phyloP scores from a whole-genome alignment of 2,113 vertebrate genomes.

The Spermophilus dauricus region DNA sequence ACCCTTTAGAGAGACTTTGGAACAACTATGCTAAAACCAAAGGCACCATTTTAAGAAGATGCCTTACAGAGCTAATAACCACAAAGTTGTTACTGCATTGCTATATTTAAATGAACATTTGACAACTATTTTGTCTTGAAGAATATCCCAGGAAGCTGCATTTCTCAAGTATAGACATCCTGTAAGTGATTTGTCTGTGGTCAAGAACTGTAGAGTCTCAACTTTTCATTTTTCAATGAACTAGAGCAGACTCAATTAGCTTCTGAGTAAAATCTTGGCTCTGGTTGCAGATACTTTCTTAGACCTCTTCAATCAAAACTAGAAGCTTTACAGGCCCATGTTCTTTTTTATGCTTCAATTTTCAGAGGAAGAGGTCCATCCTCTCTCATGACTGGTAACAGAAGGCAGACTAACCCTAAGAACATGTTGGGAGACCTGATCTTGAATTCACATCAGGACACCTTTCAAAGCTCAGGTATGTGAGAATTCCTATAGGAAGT shows the following conservation, averaged over 20 bases:
- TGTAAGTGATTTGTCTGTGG: not conserved
- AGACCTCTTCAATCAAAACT: not conserved
- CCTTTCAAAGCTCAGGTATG: not conserved
- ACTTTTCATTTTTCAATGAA: not conserved
- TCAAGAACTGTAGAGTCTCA: not conserved
- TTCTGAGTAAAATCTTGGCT: not conserved
- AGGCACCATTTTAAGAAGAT: not conserved
- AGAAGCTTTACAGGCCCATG: not conserved
- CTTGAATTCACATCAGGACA: not conserved
- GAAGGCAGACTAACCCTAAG: not conserved
- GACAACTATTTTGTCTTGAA: not conserved
- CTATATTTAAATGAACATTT: not conserved
- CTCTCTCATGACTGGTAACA: not conserved
- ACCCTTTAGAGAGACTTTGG: not conserved
- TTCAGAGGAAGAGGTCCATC: not conserved
- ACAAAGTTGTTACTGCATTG: not conserved
- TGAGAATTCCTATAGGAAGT: not conserved
- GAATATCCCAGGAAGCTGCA: not conserved
- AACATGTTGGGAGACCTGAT: not conserved
- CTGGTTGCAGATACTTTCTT: not conserved
- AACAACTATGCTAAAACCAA: not conserved
- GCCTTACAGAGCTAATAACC: not conserved
- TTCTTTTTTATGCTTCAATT: not conserved
- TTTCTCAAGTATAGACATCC: not conserved
- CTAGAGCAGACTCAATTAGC: not conserved